Conservation (phyloP, 2,888 invertebrate genomes). For the Diaphora mendica region DNA sequence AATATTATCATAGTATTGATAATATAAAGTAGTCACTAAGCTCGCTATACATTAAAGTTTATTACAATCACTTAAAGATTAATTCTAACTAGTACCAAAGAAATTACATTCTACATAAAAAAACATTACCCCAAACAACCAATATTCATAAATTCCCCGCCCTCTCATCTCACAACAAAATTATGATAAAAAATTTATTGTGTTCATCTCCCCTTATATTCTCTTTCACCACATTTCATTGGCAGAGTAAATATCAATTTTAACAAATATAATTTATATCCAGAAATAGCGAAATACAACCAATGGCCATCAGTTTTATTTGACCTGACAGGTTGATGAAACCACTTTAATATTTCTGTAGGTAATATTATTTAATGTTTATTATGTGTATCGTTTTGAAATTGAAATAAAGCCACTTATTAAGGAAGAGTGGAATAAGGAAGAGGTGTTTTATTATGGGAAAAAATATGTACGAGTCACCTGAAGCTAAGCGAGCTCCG, state of each 20-base stretch:
- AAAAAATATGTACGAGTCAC: too few species aligned
- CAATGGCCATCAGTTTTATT: conserved; percentile 51
- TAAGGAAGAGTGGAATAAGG: too few species aligned
- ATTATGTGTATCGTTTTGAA: background rate
- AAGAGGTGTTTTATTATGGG: too few species aligned
- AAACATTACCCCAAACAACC: conserved; percentile 1
- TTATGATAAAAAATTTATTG: conserved; percentile 35
- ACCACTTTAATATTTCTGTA: conserved; percentile 25
- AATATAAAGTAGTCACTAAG: too few species aligned
- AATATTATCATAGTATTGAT: too few species aligned
- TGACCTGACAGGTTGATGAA: conserved; percentile 44
- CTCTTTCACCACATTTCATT: conserved; percentile 49
- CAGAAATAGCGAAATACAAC: conserved; percentile 51
- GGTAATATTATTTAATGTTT: background rate
- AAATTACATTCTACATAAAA: too few species aligned
- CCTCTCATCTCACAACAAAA: conserved; percentile 21
- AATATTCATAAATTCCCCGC: conserved; percentile 9
- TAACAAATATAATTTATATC: conserved; percentile 58
- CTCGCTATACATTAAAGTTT: too few species aligned
- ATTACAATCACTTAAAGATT: too few species aligned
- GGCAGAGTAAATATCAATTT: conserved; percentile 60
- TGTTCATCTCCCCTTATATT: conserved; percentile 48
- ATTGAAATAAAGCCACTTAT: too few species aligned
- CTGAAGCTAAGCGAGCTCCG: too few species aligned
- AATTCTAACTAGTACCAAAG: too few species aligned